These are phyloP conservation scores for Zosterops pallidus DNA, from an alignment of 2,113 vertebrate genomes.

Conservation along the genomic window DNA sequence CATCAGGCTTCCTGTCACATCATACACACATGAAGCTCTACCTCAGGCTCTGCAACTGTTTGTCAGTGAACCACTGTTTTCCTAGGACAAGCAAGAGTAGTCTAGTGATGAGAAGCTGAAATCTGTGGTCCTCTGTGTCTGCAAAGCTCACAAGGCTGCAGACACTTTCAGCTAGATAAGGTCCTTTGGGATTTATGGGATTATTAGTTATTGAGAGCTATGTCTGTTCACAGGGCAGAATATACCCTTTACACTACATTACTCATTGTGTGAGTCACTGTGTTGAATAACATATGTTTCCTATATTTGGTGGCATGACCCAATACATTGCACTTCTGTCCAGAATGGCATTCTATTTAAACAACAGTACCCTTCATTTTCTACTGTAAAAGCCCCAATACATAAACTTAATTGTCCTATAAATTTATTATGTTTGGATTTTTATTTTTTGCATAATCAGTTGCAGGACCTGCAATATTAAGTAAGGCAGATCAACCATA, in stretches of 20 bases:
- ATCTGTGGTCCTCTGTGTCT: neutral
- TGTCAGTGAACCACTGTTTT: neutral
- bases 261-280: slow-evolving; percentile 37
- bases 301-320: slow-evolving; percentile 38
- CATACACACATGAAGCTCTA: too few species aligned
- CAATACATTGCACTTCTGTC: neutral
- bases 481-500: neutral
- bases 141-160: neutral
- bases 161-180: neutral
- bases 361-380: neutral
- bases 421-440: neutral
- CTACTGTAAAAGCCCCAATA: neutral
- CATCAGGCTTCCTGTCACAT: neutral
- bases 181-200: neutral
- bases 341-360: neutral
- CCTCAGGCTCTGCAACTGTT: fast-evolving
- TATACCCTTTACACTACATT: slow-evolving; percentile 15
- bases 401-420: neutral
- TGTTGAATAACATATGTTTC: slow-evolving; percentile 22
- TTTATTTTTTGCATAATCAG: neutral
- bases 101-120: neutral
- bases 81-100: neutral
- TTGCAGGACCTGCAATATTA: neutral
- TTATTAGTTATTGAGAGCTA: slow-evolving; percentile 31
- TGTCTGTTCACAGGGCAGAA: neutral